Evolutionary conservation across 2,888 invertebrate genomes (phyloP).

Genomic region (Helleia helle): DNA sequence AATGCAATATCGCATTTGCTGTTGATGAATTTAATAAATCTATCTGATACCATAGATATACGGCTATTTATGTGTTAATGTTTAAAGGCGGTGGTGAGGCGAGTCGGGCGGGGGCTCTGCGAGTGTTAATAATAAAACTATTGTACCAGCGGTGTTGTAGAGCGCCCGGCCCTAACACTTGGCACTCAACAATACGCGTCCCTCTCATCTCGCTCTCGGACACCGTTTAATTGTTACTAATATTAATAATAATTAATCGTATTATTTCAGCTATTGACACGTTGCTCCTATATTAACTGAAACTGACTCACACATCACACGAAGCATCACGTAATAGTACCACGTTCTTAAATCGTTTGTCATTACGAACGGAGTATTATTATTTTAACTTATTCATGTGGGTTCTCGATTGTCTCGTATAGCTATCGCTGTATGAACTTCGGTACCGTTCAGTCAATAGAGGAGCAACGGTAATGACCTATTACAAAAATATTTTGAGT

Average conservation of each 20-base stretch:
- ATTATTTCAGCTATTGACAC: constrained; percentile 34
- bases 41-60: constrained; percentile 49
- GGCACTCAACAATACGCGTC: constrained; percentile 17
- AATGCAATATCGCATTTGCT: constrained; percentile 53
- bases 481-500: constrained; percentile 43
- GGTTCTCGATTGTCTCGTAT: too few relatives aligned
- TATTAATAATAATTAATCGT: constrained; percentile 24
- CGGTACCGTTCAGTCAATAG: constrained; percentile 46
- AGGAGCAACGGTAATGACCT: constrained; percentile 36
- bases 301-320: constrained; percentile 20
- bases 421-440: neutral
- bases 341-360: constrained; percentile 10
- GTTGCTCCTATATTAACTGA: constrained; percentile 52
- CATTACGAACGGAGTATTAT: constrained; percentile 12
- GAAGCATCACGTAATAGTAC: constrained; percentile 12
- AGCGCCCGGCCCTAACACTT: constrained; percentile 12
- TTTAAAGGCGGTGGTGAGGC: constrained; percentile 28
- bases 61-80: constrained; percentile 50
- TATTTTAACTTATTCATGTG: too few relatives aligned
- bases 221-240: constrained; percentile 34
- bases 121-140: neutral
- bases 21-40: constrained; percentile 32
- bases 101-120: constrained; percentile 27
- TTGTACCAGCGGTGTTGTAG: constrained; percentile 1
- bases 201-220: constrained; percentile 44